A percentile compares a stretch with the other conserved stretches of the same genome.
These are phyloP conservation scores for Pristionchus fissidentatus DNA, from an alignment of 2,888 invertebrate genomes.

Conservation along the genomic window DNA sequence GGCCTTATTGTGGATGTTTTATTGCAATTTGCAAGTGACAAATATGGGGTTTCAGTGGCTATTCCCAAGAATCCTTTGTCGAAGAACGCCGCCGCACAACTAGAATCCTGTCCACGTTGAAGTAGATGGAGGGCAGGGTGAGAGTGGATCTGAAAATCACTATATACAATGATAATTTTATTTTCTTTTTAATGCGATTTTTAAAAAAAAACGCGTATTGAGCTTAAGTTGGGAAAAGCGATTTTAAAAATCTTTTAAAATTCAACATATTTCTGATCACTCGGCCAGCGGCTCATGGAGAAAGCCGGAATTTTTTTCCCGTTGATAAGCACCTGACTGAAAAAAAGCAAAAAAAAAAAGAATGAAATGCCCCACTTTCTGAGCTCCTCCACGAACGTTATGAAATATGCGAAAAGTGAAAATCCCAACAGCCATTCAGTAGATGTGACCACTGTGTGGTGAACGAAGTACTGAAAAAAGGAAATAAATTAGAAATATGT, in stretches of 20 bases:
- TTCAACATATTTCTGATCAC: too few species aligned
- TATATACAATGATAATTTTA: too few species aligned
- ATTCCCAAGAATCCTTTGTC: neutral
- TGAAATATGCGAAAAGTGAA: neutral
- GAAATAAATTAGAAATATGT: neutral
- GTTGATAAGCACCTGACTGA: too few species aligned
- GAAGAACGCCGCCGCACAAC: neutral
- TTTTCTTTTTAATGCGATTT: too few species aligned
- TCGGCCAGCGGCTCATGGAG: too few species aligned
- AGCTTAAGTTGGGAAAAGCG: too few species aligned
- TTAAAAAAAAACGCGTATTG: too few species aligned
- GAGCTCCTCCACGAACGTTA: neutral
- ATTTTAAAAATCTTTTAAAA: too few species aligned
- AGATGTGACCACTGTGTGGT: conserved; percentile 29
- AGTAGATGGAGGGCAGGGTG: neutral
- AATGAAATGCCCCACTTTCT: conserved; percentile 9
- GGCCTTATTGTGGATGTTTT: too few species aligned
- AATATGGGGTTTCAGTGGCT: neutral
- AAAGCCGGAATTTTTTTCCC: too few species aligned
- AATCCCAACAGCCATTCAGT: conserved; percentile 5
- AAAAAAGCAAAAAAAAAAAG: too few species aligned
- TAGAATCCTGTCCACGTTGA: neutral
- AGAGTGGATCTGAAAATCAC: neutral
- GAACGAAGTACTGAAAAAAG: neutral
- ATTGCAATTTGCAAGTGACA: neutral